Base-by-base conservation (phyloP, 2,797 vertebrate genomes). In the Petrocephalus sullivani region DNA sequence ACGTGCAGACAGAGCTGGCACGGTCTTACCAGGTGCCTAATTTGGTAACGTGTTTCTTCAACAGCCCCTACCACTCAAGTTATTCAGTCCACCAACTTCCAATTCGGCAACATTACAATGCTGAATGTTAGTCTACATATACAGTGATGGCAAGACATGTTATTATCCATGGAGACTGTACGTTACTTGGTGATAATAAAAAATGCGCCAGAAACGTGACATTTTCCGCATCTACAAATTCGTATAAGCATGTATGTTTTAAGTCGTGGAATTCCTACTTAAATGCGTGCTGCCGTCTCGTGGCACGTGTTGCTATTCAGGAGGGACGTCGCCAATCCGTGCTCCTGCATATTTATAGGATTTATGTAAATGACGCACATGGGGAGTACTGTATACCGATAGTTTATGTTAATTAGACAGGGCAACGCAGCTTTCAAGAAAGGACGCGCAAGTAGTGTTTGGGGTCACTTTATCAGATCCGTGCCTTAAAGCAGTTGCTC, bases 401-500 rank as follows among this genome's bases (percentile, higher is more conserved):
- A 93, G 91, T 93, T 94, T 93, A 93, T 94, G 93, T 90, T 92
- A 93, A 95, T 94, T 67, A 91, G 91, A 51, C 21, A 3, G 88
- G 88, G 81, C 90, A 9, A 57, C 61, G 89, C 64, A 90, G 89
- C 90, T 91, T 91, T 87, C 93, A 93, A 95, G 94, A 95, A 94
- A 93, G 94, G 93, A 91, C 94, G 92, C 71, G 91, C 90, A 78
- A 91, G 90, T 81, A 86, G 90, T 67, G 51, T 88, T 88, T 88
- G 9, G 56, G 84, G 91, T 81, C 89, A 64, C 89, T 88, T 23
- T 85, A 71, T 88, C 57, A 64, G 91, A 87, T 60, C 41, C 16
- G 53, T 88, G 84, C 60, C 46, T 41, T 91, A 89, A 90, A 91
- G 58, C 91, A 86, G 85, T 89, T 60, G 89, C 87, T 88, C 8